Conservation (phyloP, 1,140 invertebrate species). For the Cyclargus thomasi region DNA sequence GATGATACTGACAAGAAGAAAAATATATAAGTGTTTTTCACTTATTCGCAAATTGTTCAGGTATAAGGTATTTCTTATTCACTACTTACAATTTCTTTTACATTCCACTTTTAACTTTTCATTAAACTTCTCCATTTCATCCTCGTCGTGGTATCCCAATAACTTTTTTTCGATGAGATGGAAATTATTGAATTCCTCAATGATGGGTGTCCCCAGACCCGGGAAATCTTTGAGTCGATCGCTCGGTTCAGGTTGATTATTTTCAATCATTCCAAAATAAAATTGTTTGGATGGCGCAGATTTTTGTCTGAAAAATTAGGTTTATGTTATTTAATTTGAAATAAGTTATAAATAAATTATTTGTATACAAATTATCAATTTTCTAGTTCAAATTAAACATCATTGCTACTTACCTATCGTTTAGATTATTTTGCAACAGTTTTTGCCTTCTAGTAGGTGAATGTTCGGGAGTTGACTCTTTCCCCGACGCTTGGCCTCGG, state of each 20-base stretch:
- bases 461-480: slow-evolving; percentile 77
- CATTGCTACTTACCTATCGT: slow-evolving; percentile 47
- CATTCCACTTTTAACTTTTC: slow-evolving; percentile 53
- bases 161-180: slow-evolving; percentile 63
- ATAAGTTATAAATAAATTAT: no score
- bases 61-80: no score
- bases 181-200: slow-evolving; percentile 62
- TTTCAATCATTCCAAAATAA: slow-evolving; percentile 85
- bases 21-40: not conserved
- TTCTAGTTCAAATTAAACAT: no score
- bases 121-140: slow-evolving; percentile 63
- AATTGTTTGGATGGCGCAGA: slow-evolving; percentile 79
- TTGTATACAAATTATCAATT: no score
- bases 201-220: slow-evolving; percentile 57
- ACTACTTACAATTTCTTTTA: slow-evolving; percentile 57
- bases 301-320: slow-evolving; percentile 43
- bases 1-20: slow-evolving; percentile 55
- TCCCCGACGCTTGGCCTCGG: slow-evolving; percentile 77
- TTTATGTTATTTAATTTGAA: not conserved
- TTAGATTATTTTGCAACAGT: slow-evolving; percentile 23
- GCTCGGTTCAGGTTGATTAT: slow-evolving; percentile 45
- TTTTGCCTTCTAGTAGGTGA: slow-evolving; percentile 64
- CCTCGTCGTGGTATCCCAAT: slow-evolving; percentile 58
- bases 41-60: no score
- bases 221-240: slow-evolving; percentile 70